Percentiles rank a stretch among this genome's conserved stretches.
These are phyloP conservation scores for Mirza zaza DNA, from an alignment of 2,113 vertebrate genomes.

Conservation along the genomic window DNA sequence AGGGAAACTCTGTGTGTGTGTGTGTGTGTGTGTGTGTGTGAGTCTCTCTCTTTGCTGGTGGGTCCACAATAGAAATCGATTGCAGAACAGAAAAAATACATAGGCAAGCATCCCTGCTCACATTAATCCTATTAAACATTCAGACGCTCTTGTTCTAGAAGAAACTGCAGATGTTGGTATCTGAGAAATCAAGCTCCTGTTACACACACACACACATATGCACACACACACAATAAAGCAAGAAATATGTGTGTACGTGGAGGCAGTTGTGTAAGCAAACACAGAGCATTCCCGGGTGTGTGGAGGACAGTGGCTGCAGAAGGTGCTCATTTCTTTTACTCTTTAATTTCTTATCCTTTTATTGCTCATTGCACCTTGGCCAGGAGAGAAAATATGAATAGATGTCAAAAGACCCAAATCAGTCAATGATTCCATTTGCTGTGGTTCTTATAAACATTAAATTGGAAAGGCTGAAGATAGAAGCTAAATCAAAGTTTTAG, in stretches of 20 bases:
- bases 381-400: background rate
- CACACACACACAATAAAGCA: too few species aligned
- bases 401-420: background rate
- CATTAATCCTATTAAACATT: background rate
- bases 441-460: background rate
- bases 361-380: background rate
- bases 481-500: background rate
- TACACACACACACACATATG: too few species aligned
- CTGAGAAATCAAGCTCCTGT: background rate
- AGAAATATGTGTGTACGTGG: background rate
- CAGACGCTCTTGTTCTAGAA: background rate
- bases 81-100: background rate
- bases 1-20: background rate
- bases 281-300: accelerated
- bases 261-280: background rate
- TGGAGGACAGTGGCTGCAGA: too few species aligned
- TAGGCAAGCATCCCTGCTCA: background rate
- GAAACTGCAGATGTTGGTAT: background rate
- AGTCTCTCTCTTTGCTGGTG: background rate
- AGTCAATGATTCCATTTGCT: background rate
- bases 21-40: background rate
- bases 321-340: background rate
- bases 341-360: background rate
- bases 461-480: background rate
- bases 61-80: background rate